Base-by-base conservation (phyloP, 2,797 vertebrate genomes). In the Trachops cirrhosus region DNA sequence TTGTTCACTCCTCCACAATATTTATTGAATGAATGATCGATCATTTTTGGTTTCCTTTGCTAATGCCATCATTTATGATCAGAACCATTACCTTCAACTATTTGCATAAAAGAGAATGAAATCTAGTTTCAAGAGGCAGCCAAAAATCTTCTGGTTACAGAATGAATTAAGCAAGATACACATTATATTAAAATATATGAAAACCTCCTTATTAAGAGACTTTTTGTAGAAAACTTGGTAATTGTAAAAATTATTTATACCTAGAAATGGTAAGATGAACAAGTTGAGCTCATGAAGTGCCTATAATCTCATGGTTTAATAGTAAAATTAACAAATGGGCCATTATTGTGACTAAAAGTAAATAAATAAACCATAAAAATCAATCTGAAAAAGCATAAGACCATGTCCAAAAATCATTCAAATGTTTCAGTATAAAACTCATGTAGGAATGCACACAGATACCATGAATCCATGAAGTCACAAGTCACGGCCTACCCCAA, bases 81-180 rank as follows among this genome's bases (percentile, higher is more conserved):
- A 84, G 83, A 37, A 75, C 44, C 59, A 95, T 89, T 85, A 85
- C 26, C 59, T 89, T 88, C 57, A 93, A 94, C 46, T 52, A 85
- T 48, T 39, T 92, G 54, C 32, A 92, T 34, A 82, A 88, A 68
- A 94, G 44, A 91, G n/a, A 91, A 93, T 74, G n/a, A 18, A 80
- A 84, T 84, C 85, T 78, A 85, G 67, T 94, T 96, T 74, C 44
- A 96, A 37, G 21, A 91, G 77, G 57, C 19, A 93, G 54, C n/a
- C 73, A 90, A 52, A 89, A 73, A 46, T 84, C 86, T 96, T 96
- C 59, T 77, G 44, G 54, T 94, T 93, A 85, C 6, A 95, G n/a
- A 95, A 84, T 64, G 44, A 91, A 82, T 93, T 80, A 83, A 59
- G 32, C 54, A 90, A 84, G 41, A 87, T 24, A 95, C 0, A 67